Percentiles rank a stretch among this genome's conserved stretches.
Conservation (phyloP, 2,888 invertebrate species). For the Cecidostiba fungosa region DNA sequence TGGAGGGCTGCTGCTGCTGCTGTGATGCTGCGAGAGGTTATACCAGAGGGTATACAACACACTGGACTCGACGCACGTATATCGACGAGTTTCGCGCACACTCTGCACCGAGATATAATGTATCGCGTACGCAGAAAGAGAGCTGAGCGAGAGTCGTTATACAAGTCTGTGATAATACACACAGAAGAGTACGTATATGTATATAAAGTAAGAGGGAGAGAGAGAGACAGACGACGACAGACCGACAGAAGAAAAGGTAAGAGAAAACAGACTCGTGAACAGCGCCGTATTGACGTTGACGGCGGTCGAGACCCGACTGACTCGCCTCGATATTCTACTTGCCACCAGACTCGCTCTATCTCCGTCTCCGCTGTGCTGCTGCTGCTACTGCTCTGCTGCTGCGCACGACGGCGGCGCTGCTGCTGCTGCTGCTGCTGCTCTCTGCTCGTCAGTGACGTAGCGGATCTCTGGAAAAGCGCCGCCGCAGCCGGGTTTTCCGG, state of each 20-base stretch:
- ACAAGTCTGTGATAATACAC: not conserved
- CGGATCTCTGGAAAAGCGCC: constrained; percentile 73
- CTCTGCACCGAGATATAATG: not conserved
- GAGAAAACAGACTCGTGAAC: constrained; percentile 21
- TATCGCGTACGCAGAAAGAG: no score
- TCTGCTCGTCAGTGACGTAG: constrained; percentile 75
- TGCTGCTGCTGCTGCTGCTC: constrained; percentile 2
- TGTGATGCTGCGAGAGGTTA: constrained; percentile 5
- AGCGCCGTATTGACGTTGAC: constrained; percentile 78
- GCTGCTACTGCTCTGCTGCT: constrained; percentile 27
- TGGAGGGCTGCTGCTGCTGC: not conserved
- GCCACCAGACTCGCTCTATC: constrained; percentile 16
- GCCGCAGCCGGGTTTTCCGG: constrained; percentile 62
- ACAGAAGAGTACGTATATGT: not conserved
- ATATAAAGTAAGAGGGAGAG: constrained; percentile 20
- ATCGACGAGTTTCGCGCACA: not conserved
- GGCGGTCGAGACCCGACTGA: constrained; percentile 79
- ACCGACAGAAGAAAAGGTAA: not conserved
- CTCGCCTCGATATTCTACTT: constrained; percentile 66
- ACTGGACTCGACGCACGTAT: constrained; percentile 11
- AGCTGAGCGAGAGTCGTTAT: not conserved
- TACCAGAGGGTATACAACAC: not conserved
- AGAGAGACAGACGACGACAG: not conserved
- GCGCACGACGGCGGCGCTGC: not conserved
- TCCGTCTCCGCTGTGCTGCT: constrained; percentile 8